Evolutionary conservation across 2,113 vertebrate genomes (phyloP).

Genomic region (Grammomys surdaster): DNA sequence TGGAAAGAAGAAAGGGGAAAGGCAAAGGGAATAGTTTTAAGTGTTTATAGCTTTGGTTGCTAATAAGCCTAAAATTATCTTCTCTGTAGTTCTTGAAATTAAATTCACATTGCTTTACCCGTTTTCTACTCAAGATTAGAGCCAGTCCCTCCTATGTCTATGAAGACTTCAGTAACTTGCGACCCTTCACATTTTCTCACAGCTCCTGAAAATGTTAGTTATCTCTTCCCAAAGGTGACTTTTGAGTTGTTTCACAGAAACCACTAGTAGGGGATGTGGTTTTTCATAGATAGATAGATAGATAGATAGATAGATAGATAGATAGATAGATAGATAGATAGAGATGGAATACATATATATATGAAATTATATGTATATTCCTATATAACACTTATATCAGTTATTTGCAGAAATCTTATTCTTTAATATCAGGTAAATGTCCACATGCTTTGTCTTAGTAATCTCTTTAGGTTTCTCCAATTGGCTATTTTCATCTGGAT

Average conservation of each 20-base stretch:
- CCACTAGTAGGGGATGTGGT: background rate
- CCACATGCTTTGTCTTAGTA: background rate
- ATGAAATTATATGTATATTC: no score
- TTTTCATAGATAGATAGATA: background rate
- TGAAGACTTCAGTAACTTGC: background rate
- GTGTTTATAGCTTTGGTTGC: background rate
- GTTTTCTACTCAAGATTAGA: background rate
- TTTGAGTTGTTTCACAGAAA: background rate
- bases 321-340: no score
- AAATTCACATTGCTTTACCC: background rate
- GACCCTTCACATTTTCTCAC: background rate
- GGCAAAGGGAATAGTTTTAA: background rate
- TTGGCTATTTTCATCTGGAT: constrained; percentile 24
- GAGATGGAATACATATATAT: no score
- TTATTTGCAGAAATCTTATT: background rate
- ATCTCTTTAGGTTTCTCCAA: background rate
- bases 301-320: no score
- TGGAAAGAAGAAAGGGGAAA: background rate
- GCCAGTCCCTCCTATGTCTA: background rate
- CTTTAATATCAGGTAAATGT: constrained; percentile 25
- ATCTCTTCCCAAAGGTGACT: background rate
- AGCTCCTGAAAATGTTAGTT: constrained; percentile 20
- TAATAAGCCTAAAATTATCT: background rate
- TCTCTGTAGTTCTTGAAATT: background rate
- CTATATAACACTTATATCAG: background rate